Conservation (phyloP, 2,888 invertebrate genomes). For the Sialis lutaria region DNA sequence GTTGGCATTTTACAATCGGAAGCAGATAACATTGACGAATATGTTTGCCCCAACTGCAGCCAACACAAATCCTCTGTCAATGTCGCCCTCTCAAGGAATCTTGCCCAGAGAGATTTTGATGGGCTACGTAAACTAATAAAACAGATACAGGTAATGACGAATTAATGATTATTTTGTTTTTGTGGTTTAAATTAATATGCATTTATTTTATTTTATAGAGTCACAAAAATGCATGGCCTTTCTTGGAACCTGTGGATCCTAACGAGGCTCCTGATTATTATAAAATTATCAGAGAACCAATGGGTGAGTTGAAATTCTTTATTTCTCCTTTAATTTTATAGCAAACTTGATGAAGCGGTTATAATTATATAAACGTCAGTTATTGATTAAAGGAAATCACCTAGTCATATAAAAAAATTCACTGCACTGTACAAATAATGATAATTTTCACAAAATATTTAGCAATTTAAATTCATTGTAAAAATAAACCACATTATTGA, state of each 20-base stretch:
- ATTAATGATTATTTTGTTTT: slow-evolving; percentile 5
- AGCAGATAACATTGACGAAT: slow-evolving; percentile 89
- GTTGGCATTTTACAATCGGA: slow-evolving; percentile 89
- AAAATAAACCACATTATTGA: no score
- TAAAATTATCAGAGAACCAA: slow-evolving; percentile 86
- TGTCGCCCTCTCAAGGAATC: slow-evolving; percentile 76
- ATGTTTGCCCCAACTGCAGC: slow-evolving; percentile 83
- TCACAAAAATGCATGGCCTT: slow-evolving; percentile 96
- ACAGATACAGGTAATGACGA: slow-evolving; percentile 54
- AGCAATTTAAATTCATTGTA: no score
- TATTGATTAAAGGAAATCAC: no score
- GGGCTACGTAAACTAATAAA: slow-evolving; percentile 72
- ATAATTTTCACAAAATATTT: no score
- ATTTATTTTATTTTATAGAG: slow-evolving; percentile 32
- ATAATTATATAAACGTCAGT: no score
- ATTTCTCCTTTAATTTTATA: slow-evolving; percentile 8
- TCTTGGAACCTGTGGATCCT: slow-evolving; percentile 93
- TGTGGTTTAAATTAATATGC: slow-evolving; percentile 2
- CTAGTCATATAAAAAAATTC: no score
- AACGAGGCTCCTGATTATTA: slow-evolving; percentile 95
- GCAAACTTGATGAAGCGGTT: no score
- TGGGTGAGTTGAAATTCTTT: slow-evolving; percentile 49
- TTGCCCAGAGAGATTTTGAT: slow-evolving; percentile 63
- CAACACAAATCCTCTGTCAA: slow-evolving; percentile 79
- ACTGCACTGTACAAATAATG: no score